Evolutionary conservation across 2,113 vertebrate species (phyloP), one percentile per base, ranked within the genome.

Genomic region (Syrmaticus mikado): DNA sequence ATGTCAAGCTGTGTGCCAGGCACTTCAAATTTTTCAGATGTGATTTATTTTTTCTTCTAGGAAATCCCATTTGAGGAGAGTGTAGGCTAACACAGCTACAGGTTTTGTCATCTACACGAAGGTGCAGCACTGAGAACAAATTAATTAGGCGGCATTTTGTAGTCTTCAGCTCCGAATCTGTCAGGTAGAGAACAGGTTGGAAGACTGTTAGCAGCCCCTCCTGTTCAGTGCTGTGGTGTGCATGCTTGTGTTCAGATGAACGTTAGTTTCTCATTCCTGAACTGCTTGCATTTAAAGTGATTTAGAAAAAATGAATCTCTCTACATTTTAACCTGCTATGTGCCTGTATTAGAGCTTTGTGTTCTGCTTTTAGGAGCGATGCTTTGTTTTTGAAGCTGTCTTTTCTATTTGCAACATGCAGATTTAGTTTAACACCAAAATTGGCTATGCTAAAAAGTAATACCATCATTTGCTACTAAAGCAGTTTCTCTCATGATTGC

Each of bases 161-260:
- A 4, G 52, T 24, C 10, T 38, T 12, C 8, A 0, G 4, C 78
- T 79, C 19, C 34, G 13, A 41, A 8, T 34, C 2, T 20, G 15
- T 72, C 57, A 66, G 16, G 40, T 52, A 55, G 34, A n/a, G 32
- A 21, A 66, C 11, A 13, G 11, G 28, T 34, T 41, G 5, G 18
- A 65, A 76, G 64, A 15, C 15, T 1, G 0, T 50, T 67, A 50
- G 3, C 27, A 92, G 0, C 10, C 2, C 2, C 1, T 41, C 53
- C 48, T 3, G 3, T 53, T 76, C 34, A 50, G 20, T 82, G 41
- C 27, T 36, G 12, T 32, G 28, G 3, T 50, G 22, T 75, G 53
- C 15, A 8, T 1, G 0, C 75, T 57, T 3, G 0, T 32, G 22
- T 72, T 64, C 67, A 48, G 25, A 45, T 21, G 0, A 52, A 34